Evolutionary conservation across 30 jellyfish, hydroid and myxozoan genomes (phyloP).

Genomic region (Catostylus mosaicus): DNA sequence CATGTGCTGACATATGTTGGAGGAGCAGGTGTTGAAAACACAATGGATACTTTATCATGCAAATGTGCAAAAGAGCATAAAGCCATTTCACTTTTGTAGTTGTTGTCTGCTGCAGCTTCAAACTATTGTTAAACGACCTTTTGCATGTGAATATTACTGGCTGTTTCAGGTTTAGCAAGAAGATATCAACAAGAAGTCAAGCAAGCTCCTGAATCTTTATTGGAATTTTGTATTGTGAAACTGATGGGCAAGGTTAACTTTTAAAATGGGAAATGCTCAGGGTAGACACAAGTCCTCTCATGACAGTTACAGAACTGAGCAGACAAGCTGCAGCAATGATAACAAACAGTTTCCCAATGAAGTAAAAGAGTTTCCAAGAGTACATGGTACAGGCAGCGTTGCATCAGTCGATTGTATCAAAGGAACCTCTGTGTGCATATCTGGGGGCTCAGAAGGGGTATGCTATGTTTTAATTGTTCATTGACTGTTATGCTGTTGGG

Average conservation of each 20-base stretch:
- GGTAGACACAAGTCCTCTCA: not conserved
- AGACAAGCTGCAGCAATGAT: not conserved
- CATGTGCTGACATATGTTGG: no score
- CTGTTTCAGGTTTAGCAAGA: no score
- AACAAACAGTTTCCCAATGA: not conserved
- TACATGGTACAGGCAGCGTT: conserved; percentile 35
- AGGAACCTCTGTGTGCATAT: conserved; percentile 46
- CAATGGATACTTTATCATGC: no score
- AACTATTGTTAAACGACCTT: no score
- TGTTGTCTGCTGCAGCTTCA: no score
- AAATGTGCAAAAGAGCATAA: no score
- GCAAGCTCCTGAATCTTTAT: no score
- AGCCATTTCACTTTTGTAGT: no score
- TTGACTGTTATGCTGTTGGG: not conserved
- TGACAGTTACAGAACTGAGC: not conserved
- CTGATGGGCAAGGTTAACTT: not conserved
- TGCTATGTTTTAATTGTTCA: not conserved
- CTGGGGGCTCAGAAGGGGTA: conserved; percentile 72
- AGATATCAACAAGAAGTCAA: no score
- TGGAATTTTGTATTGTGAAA: not conserved
- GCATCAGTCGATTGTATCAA: conserved; percentile 27
- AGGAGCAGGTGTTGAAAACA: no score
- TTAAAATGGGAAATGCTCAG: conserved; percentile 49
- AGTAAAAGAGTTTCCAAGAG: conserved; percentile 45
- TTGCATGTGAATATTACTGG: no score